phyloP scores from a whole-genome alignment of 2,797 vertebrate genomes.

The Denticeps clupeoides region DNA sequence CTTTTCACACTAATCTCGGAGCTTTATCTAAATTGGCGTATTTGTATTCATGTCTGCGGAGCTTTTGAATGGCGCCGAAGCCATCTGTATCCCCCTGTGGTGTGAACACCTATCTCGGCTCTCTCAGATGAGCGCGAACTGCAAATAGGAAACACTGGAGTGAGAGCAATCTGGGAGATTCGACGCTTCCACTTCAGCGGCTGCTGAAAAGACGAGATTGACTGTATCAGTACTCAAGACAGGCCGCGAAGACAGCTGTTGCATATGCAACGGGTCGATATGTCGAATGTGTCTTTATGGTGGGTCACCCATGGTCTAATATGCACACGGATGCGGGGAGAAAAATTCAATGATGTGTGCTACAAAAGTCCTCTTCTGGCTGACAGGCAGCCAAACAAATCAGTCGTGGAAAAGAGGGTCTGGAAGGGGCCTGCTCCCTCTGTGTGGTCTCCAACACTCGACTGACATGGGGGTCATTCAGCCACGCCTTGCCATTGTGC shows the following conservation, averaged over 20 bases:
- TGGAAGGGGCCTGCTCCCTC: constrained; percentile 26
- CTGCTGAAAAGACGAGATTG: constrained; percentile 21
- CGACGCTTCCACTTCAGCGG: constrained; percentile 32
- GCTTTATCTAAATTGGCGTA: constrained; percentile 10
- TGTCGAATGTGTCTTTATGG: constrained; percentile 35
- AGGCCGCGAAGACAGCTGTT: constrained; percentile 31
- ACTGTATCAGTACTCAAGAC: constrained; percentile 13
- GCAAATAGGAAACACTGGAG: constrained; percentile 32
- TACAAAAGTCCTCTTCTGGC: constrained; percentile 40
- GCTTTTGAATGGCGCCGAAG: constrained; percentile 2
- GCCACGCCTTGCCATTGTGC: constrained; percentile 32
- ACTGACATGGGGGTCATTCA: constrained; percentile 28
- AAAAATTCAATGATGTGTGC: constrained; percentile 38
- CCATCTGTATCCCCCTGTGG: constrained; percentile 9
- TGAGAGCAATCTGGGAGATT: constrained; percentile 15
- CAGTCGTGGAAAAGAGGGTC: constrained; percentile 15
- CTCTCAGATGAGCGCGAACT: constrained; percentile 18
- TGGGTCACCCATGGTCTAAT: constrained; percentile 40
- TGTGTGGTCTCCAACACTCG: constrained; percentile 42
- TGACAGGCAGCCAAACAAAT: constrained; percentile 32
- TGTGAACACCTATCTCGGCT: constrained; percentile 23
- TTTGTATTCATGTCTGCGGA: constrained; percentile 8
- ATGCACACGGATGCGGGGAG: constrained; percentile 32
- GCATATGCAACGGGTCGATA: constrained; percentile 42
- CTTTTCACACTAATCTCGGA: background rate